phyloP scores from a whole-genome alignment of 2,113 vertebrate genomes.

The Alexandromys fortis region DNA sequence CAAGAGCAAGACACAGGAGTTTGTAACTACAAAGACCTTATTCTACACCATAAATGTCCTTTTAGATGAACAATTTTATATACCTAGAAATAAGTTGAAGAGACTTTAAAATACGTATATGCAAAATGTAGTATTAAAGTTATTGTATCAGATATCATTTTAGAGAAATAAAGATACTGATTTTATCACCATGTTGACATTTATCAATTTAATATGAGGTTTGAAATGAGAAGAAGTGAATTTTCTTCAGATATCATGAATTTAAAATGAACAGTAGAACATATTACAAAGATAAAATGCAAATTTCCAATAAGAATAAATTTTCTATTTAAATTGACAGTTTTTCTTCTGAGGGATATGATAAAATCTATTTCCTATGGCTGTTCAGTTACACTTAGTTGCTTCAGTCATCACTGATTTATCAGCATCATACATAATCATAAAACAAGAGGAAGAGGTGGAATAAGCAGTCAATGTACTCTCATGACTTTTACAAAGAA shows the following conservation, averaged over 20 bases:
- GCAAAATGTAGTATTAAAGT: background rate
- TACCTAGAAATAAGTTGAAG: background rate
- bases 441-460: background rate
- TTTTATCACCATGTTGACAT: background rate
- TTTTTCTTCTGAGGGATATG: background rate
- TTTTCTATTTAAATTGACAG: constrained; percentile 2
- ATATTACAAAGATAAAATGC: constrained; percentile 32
- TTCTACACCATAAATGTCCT: background rate
- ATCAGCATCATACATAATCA: background rate
- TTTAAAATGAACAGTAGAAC: background rate
- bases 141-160: background rate
- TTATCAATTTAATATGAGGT: background rate
- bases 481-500: background rate
- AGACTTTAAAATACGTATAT: constrained; percentile 11
- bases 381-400: background rate
- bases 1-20: background rate
- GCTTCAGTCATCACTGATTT: background rate
- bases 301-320: background rate
- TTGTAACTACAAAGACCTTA: background rate
- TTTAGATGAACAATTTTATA: background rate
- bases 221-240: background rate
- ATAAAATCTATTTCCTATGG: constrained; percentile 26
- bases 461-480: background rate
- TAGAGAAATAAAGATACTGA: constrained; percentile 10
- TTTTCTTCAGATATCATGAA: background rate